Percentiles rank a stretch among this genome's conserved stretches.
Evolutionary conservation across 2,113 vertebrate genomes (phyloP).

Genomic region (Phyllostomus discolor): DNA sequence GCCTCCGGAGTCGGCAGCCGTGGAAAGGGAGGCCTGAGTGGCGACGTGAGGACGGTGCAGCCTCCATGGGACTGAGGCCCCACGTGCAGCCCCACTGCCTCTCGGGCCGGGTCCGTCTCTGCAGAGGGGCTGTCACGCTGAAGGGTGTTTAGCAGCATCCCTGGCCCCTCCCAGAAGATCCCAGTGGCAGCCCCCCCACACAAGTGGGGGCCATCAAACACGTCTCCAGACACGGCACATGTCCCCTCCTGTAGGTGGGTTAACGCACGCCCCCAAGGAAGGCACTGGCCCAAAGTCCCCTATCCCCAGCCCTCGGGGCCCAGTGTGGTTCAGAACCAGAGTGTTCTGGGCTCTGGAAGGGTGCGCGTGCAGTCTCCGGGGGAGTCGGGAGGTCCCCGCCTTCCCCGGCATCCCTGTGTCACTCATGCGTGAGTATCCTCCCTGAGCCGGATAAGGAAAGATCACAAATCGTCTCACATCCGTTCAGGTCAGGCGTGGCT

Average conservation of each 20-base stretch:
- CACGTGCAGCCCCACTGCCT: fast-evolving
- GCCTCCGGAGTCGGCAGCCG: fast-evolving
- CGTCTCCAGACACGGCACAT: not conserved
- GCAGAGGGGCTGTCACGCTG: fast-evolving
- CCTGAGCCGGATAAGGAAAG: not conserved
- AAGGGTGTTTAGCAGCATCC: fast-evolving
- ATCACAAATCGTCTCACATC: not conserved
- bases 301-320: not conserved
- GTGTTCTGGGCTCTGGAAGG: not conserved
- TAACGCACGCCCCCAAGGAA: not conserved
- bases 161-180: fast-evolving
- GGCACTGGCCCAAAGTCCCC: not conserved
- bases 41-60: fast-evolving
- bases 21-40: not conserved
- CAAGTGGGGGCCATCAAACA: not conserved
- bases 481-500: not conserved
- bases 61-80: fast-evolving
- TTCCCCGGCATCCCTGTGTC: fast-evolving
- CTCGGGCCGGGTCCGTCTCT: not conserved
- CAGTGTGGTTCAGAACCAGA: not conserved
- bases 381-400: not conserved
- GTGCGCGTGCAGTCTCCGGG: fast-evolving
- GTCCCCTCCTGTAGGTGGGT: not conserved
- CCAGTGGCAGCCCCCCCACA: fast-evolving
- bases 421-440: not conserved